These are phyloP conservation scores for Atherinomorus stipes DNA, from an alignment of 2,113 vertebrate genomes.

Conservation along the genomic window DNA sequence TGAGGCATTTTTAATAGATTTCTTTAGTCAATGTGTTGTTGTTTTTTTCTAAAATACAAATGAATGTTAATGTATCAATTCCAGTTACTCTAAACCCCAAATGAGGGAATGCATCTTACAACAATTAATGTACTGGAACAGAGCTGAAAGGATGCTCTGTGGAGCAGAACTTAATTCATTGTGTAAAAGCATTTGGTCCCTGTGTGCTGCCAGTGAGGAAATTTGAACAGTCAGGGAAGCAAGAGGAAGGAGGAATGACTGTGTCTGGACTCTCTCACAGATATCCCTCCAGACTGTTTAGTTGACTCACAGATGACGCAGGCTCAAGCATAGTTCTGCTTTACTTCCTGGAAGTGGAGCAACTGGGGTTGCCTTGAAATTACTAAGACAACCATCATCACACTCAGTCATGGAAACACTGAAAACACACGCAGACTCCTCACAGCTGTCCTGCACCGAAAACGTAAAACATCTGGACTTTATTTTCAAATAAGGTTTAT, in stretches of 20 bases:
- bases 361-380: conserved; percentile 67
- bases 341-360: conserved; percentile 74
- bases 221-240: conserved; percentile 62
- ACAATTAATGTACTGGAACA: not conserved
- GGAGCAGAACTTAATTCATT: conserved; percentile 12
- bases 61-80: not conserved
- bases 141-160: conserved; percentile 33
- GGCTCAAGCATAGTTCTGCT: conserved; percentile 67
- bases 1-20: not conserved
- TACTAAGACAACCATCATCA: conserved; percentile 63
- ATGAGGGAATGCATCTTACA: not conserved
- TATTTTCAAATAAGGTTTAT: conserved; percentile 68
- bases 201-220: conserved; percentile 58
- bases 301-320: conserved; percentile 80
- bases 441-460: conserved; percentile 37
- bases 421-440: conserved; percentile 64
- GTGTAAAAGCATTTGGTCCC: conserved; percentile 37
- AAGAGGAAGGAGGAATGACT: conserved; percentile 63
- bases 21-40: not conserved
- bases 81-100: not conserved
- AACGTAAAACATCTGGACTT: conserved; percentile 69
- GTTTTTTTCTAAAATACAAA: conserved; percentile 12
- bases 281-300: conserved; percentile 74
- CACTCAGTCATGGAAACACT: conserved; percentile 76
- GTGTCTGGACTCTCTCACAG: conserved; percentile 72